These are phyloP conservation scores for Pygocentrus nattereri DNA, from an alignment of 2,797 vertebrate species.

Conservation along the genomic window DNA sequence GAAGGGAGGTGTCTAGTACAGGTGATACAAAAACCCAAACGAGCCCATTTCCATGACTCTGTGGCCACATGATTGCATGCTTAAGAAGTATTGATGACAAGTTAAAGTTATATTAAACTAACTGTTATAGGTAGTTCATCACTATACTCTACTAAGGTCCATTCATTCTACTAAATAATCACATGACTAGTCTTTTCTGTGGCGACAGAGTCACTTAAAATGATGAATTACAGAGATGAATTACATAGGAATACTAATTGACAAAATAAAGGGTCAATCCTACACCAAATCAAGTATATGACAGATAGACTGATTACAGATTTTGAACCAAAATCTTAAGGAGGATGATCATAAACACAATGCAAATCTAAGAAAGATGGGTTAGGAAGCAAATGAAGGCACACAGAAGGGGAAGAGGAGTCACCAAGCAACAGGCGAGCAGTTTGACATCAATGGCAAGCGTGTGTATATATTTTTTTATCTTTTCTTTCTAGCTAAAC, in stretches of 20 bases:
- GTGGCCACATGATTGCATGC: conserved; percentile 16
- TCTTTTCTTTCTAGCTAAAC: neutral
- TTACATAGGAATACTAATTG: neutral
- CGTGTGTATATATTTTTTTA: conserved; percentile 64
- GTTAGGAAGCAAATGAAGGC: neutral
- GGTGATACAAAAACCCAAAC: conserved; percentile 78
- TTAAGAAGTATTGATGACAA: neutral
- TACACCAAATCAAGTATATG: neutral
- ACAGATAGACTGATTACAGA: neutral
- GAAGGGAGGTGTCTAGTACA: conserved; percentile 85
- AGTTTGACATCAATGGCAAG: conserved; percentile 93
- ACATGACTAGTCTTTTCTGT: conserved; percentile 6
- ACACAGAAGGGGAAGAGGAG: neutral
- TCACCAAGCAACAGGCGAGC: conserved; percentile 65
- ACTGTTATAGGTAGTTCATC: neutral
- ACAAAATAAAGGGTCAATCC: neutral
- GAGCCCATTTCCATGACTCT: conserved; percentile 77
- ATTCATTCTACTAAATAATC: neutral
- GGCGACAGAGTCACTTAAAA: conserved; percentile 32
- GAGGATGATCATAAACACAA: neutral
- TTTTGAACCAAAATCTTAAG: neutral
- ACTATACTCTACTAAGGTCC: neutral
- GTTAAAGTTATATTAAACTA: too few species aligned
- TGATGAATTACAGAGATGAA: conserved; percentile 16
- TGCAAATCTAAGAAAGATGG: neutral